These are phyloP conservation scores for Bugula neritina DNA, from an alignment of 2,888 invertebrate species.

Conservation along the genomic window DNA sequence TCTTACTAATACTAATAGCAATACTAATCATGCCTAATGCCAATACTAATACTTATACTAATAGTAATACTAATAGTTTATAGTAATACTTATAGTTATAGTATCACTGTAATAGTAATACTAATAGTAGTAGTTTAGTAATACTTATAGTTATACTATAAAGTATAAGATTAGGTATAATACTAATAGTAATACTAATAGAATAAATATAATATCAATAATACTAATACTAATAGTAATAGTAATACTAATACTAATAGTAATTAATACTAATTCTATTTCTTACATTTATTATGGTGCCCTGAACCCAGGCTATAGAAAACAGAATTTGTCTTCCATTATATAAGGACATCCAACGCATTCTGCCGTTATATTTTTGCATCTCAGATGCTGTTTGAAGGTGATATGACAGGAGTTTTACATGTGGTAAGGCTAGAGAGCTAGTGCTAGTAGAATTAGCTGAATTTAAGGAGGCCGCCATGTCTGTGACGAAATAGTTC, in stretches of 20 bases:
- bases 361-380: not conserved
- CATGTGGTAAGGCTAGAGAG: not conserved
- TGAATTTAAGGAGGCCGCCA: not conserved
- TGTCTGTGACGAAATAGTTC: too few species aligned
- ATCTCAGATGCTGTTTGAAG: not conserved
- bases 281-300: slow-evolving; percentile 8
- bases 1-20: not conserved
- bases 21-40: not conserved
- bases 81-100: not conserved
- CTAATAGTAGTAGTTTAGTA: not conserved
- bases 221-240: not conserved
- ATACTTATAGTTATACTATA: not conserved
- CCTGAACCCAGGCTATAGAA: slow-evolving; percentile 18
- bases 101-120: not conserved
- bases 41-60: not conserved
- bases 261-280: not conserved
- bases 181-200: not conserved
- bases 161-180: not conserved
- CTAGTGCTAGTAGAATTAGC: not conserved
- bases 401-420: slow-evolving; percentile 7
- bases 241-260: not conserved
- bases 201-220: too few species aligned
- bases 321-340: not conserved
- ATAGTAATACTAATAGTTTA: not conserved
- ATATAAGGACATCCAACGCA: not conserved